phyloP scores from a whole-genome alignment of 2,797 vertebrate genomes.

The Hylomyscus alleni region DNA sequence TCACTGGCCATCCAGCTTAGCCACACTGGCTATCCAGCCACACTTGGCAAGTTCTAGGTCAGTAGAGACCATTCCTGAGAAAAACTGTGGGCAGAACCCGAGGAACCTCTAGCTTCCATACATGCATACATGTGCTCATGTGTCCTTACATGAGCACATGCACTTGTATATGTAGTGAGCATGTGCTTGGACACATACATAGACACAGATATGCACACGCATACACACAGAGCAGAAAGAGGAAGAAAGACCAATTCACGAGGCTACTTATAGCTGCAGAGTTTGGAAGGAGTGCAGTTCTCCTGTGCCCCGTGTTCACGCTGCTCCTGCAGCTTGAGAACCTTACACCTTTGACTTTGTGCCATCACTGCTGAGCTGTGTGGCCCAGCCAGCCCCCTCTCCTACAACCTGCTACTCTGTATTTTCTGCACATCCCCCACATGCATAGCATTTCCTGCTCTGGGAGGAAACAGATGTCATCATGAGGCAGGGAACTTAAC shows the following conservation, averaged over 20 bases:
- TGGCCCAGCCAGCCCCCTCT: background rate
- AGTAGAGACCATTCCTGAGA: background rate
- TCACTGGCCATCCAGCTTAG: background rate
- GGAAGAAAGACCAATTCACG: slow-evolving; percentile 8
- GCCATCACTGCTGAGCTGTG: background rate
- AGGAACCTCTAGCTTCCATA: background rate
- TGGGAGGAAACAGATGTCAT: background rate
- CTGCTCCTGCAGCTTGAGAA: background rate
- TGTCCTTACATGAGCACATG: no score
- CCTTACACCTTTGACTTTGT: background rate
- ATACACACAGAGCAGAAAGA: background rate
- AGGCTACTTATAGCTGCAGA: background rate
- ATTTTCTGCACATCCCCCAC: background rate
- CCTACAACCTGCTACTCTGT: background rate
- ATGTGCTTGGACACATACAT: background rate
- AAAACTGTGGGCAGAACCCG: background rate
- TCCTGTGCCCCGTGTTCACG: background rate
- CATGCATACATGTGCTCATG: no score
- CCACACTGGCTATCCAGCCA: background rate
- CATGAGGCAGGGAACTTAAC: background rate
- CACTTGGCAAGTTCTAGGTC: background rate
- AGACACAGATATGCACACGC: background rate
- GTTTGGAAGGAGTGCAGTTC: background rate
- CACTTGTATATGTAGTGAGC: background rate
- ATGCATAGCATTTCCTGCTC: background rate